Conservation (phyloP, 2,113 vertebrate genomes). For the Austrofundulus limnaeus region DNA sequence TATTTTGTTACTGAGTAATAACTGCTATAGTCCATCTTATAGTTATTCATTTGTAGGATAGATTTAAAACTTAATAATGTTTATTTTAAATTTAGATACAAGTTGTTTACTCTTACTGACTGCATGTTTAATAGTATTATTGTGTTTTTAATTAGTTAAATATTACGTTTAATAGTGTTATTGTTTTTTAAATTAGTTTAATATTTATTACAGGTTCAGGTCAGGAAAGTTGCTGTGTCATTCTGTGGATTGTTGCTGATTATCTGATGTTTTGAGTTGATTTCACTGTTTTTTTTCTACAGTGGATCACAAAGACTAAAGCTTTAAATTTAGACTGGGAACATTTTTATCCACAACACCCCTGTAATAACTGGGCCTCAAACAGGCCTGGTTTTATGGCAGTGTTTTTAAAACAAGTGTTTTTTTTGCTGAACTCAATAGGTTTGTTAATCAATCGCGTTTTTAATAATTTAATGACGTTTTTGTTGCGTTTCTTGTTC, state of each 20-base stretch:
- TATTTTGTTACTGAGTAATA: neutral
- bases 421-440: neutral
- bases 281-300: fast-evolving
- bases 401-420: neutral
- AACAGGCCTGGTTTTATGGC: conserved; percentile 26
- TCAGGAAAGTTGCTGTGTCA: conserved; percentile 74
- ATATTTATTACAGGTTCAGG: neutral
- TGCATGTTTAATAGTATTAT: neutral
- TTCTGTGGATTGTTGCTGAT: conserved; percentile 30
- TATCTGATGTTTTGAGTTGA: neutral
- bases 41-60: neutral
- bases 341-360: neutral
- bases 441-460: fast-evolving
- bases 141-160: too few relatives aligned
- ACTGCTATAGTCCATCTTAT: too few relatives aligned
- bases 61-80: neutral
- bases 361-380: neutral
- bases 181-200: too few relatives aligned
- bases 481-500: neutral
- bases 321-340: fast-evolving
- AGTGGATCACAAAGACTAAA: neutral
- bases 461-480: fast-evolving
- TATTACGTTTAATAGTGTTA: too few relatives aligned
- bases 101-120: neutral
- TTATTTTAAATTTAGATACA: neutral